Evolutionary conservation across 2,113 vertebrate genomes (phyloP).

Genomic region (Pandion haliaetus): DNA sequence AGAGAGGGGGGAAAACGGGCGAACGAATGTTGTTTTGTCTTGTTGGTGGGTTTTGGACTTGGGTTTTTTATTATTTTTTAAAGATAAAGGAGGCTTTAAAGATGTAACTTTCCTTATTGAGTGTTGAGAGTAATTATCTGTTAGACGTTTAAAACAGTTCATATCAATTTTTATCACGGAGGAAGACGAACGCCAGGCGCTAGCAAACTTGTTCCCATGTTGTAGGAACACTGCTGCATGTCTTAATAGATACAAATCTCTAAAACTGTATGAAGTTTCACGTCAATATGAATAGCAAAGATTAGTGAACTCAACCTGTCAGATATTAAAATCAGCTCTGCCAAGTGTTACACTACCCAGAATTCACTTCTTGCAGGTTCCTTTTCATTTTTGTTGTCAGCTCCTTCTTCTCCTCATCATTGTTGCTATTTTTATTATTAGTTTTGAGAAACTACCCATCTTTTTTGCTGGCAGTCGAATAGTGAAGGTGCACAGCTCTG

Average conservation of each 20-base stretch:
- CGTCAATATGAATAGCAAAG: slow-evolving; percentile 64
- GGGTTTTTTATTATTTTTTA: background rate
- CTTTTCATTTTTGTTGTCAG: slow-evolving; percentile 38
- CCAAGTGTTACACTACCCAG: slow-evolving; percentile 46
- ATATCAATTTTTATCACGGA: slow-evolving; percentile 72
- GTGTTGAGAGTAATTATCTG: slow-evolving; percentile 71
- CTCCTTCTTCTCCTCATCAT: slow-evolving; percentile 17
- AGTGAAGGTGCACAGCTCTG: background rate
- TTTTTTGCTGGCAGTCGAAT: slow-evolving; percentile 17
- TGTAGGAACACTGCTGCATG: slow-evolving; percentile 57
- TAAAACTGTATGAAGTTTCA: slow-evolving; percentile 66
- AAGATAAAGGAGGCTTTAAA: slow-evolving; percentile 71
- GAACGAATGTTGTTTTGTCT: background rate
- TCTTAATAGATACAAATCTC: slow-evolving; percentile 69
- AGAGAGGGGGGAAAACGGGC: background rate
- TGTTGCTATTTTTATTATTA: slow-evolving; percentile 30
- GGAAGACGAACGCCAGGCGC: slow-evolving; percentile 66
- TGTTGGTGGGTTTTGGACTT: background rate
- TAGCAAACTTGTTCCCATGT: slow-evolving; percentile 75
- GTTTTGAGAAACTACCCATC: slow-evolving; percentile 33
- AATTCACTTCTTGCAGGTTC: slow-evolving; percentile 27
- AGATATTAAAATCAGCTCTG: slow-evolving; percentile 68
- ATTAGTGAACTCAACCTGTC: slow-evolving; percentile 63
- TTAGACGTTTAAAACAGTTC: slow-evolving; percentile 67
- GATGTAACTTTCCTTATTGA: slow-evolving; percentile 48